phyloP scores from a whole-genome alignment of 2,113 vertebrate genomes.

The Lophura nycthemera region DNA sequence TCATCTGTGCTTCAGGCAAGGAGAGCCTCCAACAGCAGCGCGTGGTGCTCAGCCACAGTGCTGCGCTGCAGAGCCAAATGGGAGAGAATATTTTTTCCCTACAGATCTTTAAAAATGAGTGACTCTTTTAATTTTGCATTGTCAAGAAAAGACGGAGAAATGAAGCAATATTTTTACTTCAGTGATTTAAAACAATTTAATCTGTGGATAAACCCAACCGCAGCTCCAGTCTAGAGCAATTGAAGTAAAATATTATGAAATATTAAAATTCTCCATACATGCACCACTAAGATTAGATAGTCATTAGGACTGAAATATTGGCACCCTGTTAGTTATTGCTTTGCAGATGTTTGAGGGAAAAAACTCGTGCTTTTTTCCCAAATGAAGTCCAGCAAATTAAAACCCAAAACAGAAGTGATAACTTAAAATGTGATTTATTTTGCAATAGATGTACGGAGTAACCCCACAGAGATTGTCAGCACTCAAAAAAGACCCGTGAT shows the following conservation, averaged over 20 bases:
- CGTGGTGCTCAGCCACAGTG: fast-evolving
- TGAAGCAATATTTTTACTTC: slow-evolving; percentile 72
- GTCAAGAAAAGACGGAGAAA: slow-evolving; percentile 62
- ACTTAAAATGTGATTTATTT: slow-evolving; percentile 62
- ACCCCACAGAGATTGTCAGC: slow-evolving; percentile 63
- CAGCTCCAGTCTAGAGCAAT: slow-evolving; percentile 2
- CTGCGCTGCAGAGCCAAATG: neutral
- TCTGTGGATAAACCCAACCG: slow-evolving; percentile 27
- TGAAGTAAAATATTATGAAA: slow-evolving; percentile 65
- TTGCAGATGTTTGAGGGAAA: slow-evolving; percentile 43
- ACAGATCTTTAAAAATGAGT: slow-evolving; percentile 73
- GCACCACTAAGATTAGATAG: slow-evolving; percentile 55
- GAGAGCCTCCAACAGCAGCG: neutral
- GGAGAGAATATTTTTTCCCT: slow-evolving; percentile 14
- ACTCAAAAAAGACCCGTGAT: slow-evolving; percentile 53
- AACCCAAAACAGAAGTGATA: slow-evolving; percentile 55
- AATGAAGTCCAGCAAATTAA: slow-evolving; percentile 67
- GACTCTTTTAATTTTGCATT: slow-evolving; percentile 71
- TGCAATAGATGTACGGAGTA: neutral
- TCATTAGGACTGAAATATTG: slow-evolving; percentile 60
- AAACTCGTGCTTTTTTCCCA: slow-evolving; percentile 22
- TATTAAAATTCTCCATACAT: slow-evolving; percentile 44
- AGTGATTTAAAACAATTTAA: slow-evolving; percentile 70
- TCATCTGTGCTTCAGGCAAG: fast-evolving
- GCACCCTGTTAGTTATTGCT: slow-evolving; percentile 57